Percentiles rank a stretch among this genome's conserved stretches.
Conservation (phyloP, 2,113 vertebrate genomes). For the Suricata suricatta region DNA sequence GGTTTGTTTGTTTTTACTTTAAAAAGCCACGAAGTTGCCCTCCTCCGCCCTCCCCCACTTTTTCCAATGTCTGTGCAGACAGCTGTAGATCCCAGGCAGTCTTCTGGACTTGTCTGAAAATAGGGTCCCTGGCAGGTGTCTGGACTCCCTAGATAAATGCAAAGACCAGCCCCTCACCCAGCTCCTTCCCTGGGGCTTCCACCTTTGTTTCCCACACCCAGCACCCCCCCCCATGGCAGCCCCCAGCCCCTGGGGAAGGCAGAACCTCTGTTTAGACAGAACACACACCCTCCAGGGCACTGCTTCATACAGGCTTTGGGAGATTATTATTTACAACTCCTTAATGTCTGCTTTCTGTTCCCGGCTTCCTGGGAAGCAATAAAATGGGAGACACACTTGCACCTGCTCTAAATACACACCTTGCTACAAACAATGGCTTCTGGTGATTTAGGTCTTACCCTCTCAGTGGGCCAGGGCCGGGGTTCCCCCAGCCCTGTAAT, state of each 20-base stretch:
- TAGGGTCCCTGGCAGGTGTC: background rate
- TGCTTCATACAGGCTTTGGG: background rate
- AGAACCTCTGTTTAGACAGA: background rate
- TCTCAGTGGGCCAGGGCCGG: background rate
- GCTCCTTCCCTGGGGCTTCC: background rate
- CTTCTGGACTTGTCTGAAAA: background rate
- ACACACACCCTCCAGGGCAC: background rate
- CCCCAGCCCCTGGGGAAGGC: background rate
- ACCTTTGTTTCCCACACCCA: background rate
- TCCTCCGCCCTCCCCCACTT: accelerated
- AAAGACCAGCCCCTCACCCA: background rate
- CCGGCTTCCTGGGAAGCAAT: background rate
- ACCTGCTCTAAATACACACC: slow-evolving; percentile 31
- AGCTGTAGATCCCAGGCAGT: background rate
- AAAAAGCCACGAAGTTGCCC: background rate
- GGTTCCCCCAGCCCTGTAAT: background rate
- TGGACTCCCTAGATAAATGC: background rate
- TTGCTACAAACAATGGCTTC: slow-evolving; percentile 1
- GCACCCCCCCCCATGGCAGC: background rate
- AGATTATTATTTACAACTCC: slow-evolving; percentile 33
- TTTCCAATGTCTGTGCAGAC: background rate
- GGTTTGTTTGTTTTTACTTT: background rate
- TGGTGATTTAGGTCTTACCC: background rate
- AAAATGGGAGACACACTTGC: background rate
- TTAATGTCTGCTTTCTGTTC: slow-evolving; percentile 12